Percentiles rank a stretch among this genome's conserved stretches.
Conservation (phyloP, 30 jellyfish, hydroid and myxozoan genomes). For the Pseudorhiza aurosa region DNA sequence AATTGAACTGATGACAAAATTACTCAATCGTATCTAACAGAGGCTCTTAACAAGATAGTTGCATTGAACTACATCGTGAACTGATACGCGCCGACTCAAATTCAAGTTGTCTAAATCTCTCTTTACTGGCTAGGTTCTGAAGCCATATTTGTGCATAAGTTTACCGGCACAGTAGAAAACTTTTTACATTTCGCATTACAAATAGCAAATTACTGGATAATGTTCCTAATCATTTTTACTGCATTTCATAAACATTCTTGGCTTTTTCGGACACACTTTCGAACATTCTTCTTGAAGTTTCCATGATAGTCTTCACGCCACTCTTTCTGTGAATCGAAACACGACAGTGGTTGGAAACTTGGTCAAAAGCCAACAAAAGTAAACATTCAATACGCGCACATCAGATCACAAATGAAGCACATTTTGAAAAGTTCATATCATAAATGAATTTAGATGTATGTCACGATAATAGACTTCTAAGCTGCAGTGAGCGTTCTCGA, state of each 20-base stretch:
- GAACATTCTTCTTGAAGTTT: constrained; percentile 90
- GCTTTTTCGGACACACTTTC: constrained; percentile 95
- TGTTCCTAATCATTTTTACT: not conserved
- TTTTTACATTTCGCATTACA: constrained; percentile 56
- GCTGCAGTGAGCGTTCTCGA: no score
- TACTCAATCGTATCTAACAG: not conserved
- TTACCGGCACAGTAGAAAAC: constrained; percentile 45
- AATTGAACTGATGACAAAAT: not conserved
- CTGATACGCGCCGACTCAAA: no score
- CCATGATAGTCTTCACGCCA: constrained; percentile 97
- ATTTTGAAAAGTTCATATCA: no score
- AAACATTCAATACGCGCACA: no score
- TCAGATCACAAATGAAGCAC: no score
- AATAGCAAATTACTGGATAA: constrained; percentile 31
- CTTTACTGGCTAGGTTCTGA: not conserved
- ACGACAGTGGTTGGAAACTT: no score
- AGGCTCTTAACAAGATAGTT: not conserved
- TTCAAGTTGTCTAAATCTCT: not conserved
- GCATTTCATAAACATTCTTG: constrained; percentile 73
- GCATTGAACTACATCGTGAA: not conserved
- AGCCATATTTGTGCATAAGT: not conserved
- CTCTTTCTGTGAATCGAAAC: constrained; percentile 73
- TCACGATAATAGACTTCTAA: no score
- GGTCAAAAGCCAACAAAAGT: no score
- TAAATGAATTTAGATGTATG: no score